These are phyloP conservation scores for Metellina segmentata DNA, from an alignment of 2,888 invertebrate species.

Conservation along the genomic window DNA sequence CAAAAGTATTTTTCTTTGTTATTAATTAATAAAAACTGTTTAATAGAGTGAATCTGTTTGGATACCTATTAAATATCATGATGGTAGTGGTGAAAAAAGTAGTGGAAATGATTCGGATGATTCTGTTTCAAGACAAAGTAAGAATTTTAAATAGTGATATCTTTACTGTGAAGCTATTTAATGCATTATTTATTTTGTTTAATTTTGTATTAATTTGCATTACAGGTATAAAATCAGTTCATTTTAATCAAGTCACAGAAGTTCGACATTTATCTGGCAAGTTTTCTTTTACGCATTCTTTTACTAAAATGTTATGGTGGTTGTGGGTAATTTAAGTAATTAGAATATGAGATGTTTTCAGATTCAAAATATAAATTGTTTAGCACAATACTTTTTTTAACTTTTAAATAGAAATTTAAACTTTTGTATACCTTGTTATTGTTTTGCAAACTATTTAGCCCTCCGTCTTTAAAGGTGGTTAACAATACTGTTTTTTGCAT, in stretches of 20 bases:
- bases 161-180: constrained; percentile 4
- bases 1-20: no score
- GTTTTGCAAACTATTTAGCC: no score
- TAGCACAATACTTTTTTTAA: no score
- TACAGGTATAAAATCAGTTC: constrained; percentile 86
- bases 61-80: constrained; percentile 92
- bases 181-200: not conserved
- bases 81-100: constrained; percentile 84
- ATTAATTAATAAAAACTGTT: not conserved
- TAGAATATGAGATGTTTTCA: no score
- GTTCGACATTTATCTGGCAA: constrained; percentile 81
- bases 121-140: constrained; percentile 84
- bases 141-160: constrained; percentile 8
- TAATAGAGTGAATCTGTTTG: constrained; percentile 92
- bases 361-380: no score
- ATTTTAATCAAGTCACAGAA: constrained; percentile 91
- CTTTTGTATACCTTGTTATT: no score
- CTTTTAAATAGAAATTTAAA: no score
- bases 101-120: constrained; percentile 93
- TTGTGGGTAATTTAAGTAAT: no score
- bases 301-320: not conserved
- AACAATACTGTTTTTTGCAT: no score
- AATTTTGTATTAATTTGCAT: not conserved
- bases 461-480: no score
- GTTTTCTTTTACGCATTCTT: constrained; percentile 1